Conservation (phyloP, 1,140 invertebrate genomes). For the Ericerus pela region DNA sequence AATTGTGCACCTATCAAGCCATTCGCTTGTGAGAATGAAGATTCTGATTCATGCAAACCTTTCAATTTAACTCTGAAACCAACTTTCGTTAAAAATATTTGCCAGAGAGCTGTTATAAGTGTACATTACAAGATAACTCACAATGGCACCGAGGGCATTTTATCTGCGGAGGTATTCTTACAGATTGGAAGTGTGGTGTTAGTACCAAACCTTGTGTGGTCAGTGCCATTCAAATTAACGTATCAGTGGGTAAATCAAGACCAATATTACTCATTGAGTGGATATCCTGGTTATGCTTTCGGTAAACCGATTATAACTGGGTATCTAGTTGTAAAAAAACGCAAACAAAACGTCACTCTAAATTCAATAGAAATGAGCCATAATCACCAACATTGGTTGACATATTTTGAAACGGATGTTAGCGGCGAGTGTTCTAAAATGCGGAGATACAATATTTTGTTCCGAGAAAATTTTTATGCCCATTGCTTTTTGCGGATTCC, state of each 20-base stretch:
- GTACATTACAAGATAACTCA: slow-evolving; percentile 39
- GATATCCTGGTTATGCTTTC: slow-evolving; percentile 49
- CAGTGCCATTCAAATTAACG: slow-evolving; percentile 31
- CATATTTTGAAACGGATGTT: neutral
- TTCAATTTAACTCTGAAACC: neutral
- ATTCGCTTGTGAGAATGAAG: neutral
- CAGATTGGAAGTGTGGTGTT: slow-evolving; percentile 25
- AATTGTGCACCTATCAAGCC: neutral
- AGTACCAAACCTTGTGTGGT: neutral
- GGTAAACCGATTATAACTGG: slow-evolving; percentile 39
- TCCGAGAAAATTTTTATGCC: neutral
- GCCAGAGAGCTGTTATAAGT: slow-evolving; percentile 29
- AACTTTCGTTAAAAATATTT: neutral
- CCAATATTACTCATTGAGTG: slow-evolving; percentile 36
- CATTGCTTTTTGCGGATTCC: neutral
- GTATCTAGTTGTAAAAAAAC: neutral
- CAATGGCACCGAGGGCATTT: slow-evolving; percentile 40
- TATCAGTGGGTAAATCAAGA: slow-evolving; percentile 33
- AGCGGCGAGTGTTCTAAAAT: neutral
- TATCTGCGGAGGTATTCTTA: slow-evolving; percentile 31
- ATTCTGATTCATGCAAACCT: neutral
- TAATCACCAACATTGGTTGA: neutral
- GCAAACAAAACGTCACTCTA: neutral
- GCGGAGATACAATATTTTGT: neutral
- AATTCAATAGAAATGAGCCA: neutral